Evolutionary conservation across 2,113 vertebrate species (phyloP), one percentile per base, ranked within the genome.

Genomic region (Pantherophis guttatus): DNA sequence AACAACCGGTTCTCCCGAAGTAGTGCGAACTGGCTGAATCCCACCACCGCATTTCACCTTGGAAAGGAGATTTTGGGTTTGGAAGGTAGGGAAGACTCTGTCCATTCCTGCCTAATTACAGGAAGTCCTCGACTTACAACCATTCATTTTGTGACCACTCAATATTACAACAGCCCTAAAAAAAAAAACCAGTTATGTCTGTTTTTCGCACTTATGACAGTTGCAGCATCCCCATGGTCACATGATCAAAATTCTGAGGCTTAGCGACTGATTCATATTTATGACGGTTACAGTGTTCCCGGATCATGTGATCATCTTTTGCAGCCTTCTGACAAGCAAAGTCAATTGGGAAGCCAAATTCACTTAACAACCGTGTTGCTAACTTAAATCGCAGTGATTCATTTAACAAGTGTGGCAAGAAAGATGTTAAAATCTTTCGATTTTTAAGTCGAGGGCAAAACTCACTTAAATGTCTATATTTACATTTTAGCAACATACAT

Each of bases 21-120:
- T 48, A 0, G 44, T 48, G 44, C 3, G 4, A 48, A 48, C 44
- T 48, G 44, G 44, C 44, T 48, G 44, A 48, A 48, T 48, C 44
- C 44, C 44, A 48, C 44, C 44, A 48, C 44, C 4, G 44, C 44
- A 48, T 48, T 48, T 48, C 94, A 91, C 96, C 95, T 92, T 96
- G 91, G 91, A 96, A 95, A 95, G 23, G 92, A 96, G 95, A 92
- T 91, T 95, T 29, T 1, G 57, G 96, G 95, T 97, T 96, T 94
- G 75, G 94, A 95, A 96, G 93, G 90, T 91, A 93, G 91, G 89
- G 93, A 94, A 93, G 94, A 91, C 96, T 96, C 86, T 91, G 94
- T 91, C 92, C 93, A 97, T 95, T 97, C 96, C 95, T 94, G 23
- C 95, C 95, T 15, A 88, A 95, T 70, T 94, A 91, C 91, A 70